Evolutionary conservation across 2,888 invertebrate genomes (phyloP).

Genomic region (Endomychus coccineus): DNA sequence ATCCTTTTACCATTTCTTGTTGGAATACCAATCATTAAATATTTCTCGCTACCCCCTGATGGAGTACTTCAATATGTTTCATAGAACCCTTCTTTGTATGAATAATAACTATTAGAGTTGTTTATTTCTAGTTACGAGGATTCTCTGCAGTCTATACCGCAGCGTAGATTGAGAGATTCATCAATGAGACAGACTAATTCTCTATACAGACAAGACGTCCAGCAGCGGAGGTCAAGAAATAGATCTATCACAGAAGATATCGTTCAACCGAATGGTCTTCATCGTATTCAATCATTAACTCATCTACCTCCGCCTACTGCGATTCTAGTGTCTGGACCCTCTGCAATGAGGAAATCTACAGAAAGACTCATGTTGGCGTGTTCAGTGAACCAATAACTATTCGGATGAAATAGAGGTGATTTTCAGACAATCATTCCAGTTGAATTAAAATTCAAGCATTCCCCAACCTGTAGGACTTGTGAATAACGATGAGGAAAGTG

Average conservation of each 20-base stretch:
- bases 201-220: constrained; percentile 17
- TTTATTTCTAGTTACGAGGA: constrained; percentile 72
- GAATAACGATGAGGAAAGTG: too few relatives aligned
- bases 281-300: constrained; percentile 26
- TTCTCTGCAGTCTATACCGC: constrained; percentile 62
- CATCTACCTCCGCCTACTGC: constrained; percentile 31
- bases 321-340: constrained; percentile 35
- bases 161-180: constrained; percentile 35
- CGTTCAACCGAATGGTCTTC: constrained; percentile 26
- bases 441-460: too few relatives aligned
- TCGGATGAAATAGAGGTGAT: too few relatives aligned
- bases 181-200: constrained; percentile 18
- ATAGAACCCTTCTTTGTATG: background rate
- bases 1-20: too few relatives aligned
- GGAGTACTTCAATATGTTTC: background rate
- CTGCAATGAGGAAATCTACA: constrained; percentile 29
- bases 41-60: too few relatives aligned
- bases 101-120: background rate
- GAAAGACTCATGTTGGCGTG: constrained; percentile 33
- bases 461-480: too few relatives aligned
- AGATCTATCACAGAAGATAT: constrained; percentile 36
- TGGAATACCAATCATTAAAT: too few relatives aligned
- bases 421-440: too few relatives aligned
- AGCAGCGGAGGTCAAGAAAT: constrained; percentile 33
- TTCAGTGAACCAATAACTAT: constrained; percentile 10